Percentiles rank a stretch among this genome's conserved stretches.
Evolutionary conservation across 2,113 vertebrate species (phyloP).

Genomic region (Semnopithecus entellus): DNA sequence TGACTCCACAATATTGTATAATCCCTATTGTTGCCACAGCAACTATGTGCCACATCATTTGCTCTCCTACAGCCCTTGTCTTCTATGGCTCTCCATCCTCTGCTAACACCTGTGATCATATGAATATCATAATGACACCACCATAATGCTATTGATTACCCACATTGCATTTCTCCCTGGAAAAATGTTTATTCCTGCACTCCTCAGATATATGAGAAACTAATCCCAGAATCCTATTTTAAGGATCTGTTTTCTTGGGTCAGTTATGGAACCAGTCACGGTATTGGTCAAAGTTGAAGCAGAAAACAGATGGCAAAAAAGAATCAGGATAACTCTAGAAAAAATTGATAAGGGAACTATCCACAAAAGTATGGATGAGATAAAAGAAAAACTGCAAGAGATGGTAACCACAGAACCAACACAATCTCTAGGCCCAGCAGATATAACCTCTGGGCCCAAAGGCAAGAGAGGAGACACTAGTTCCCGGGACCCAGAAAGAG

Average conservation of each 20-base stretch:
- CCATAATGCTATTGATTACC: not conserved
- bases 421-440: not conserved
- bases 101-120: not conserved
- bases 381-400: not conserved
- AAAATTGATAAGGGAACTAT: not conserved
- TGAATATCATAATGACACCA: not conserved
- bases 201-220: not conserved
- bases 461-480: not conserved
- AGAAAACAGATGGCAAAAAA: not conserved
- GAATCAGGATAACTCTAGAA: not conserved
- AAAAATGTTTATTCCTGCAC: not conserved
- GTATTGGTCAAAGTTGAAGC: not conserved
- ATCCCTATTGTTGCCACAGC: not conserved
- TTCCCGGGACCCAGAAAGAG: not conserved
- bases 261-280: not conserved
- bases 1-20: not conserved
- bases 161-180: not conserved
- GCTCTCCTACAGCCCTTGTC: not conserved
- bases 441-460: not conserved
- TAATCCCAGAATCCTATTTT: not conserved
- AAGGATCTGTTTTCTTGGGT: not conserved
- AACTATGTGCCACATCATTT: not conserved
- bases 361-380: not conserved
- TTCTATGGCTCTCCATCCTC: not conserved
- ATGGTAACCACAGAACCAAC: not conserved